Percentiles rank a stretch among this genome's conserved stretches.
These are phyloP conservation scores for Dissostichus mawsoni DNA, from an alignment of 2,113 vertebrate species.

Conservation along the genomic window DNA sequence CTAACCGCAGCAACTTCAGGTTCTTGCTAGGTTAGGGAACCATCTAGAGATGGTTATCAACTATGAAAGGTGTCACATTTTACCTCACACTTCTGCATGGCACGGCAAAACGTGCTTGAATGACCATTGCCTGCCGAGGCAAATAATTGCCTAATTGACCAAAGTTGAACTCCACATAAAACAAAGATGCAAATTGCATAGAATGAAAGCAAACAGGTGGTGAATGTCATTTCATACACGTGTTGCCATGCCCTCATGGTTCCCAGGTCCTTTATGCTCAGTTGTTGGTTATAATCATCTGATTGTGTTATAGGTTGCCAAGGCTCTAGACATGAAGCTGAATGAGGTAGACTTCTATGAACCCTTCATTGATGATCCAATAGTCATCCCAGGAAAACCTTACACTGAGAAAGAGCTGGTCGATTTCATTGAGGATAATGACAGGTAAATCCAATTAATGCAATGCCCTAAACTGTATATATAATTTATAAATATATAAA, in stretches of 20 bases:
- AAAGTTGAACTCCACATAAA: too few species aligned
- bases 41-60: too few species aligned
- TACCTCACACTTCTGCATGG: too few species aligned
- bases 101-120: too few species aligned
- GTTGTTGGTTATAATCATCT: constrained; percentile 9
- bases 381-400: constrained; percentile 90
- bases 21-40: too few species aligned
- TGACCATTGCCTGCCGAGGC: too few species aligned
- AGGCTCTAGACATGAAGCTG: constrained; percentile 88
- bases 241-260: neutral
- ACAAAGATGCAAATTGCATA: too few species aligned
- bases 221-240: too few species aligned
- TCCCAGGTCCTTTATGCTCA: neutral
- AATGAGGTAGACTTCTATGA: constrained; percentile 95
- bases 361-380: constrained; percentile 89
- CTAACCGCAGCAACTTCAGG: too few species aligned
- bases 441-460: constrained; percentile 79
- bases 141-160: too few species aligned
- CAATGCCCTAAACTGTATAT: neutral
- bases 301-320: constrained; percentile 85
- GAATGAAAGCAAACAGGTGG: too few species aligned
- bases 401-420: constrained; percentile 90
- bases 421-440: constrained; percentile 88
- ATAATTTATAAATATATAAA: neutral
- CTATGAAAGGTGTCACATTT: too few species aligned